Conservation (phyloP, 30 jellyfish, hydroid and myxozoan genomes). For the Hydractinia echinata region DNA sequence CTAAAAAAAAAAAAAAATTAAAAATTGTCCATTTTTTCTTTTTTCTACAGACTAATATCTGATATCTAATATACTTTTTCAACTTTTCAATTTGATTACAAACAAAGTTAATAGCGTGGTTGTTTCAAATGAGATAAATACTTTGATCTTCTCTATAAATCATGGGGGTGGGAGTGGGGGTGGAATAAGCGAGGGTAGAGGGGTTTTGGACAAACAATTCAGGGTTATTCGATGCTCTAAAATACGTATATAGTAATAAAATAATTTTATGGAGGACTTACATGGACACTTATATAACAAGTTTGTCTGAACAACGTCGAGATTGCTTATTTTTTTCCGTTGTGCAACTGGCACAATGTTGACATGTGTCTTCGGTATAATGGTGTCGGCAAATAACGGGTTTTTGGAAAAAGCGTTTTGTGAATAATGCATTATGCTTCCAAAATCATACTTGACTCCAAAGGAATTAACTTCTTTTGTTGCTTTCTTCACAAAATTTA, state of each 20-base stretch:
- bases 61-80: no score
- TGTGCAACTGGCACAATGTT: slow-evolving; percentile 9
- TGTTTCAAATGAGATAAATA: no score
- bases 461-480: slow-evolving; percentile 17
- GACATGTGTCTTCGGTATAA: neutral
- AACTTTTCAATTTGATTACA: no score
- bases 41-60: no score
- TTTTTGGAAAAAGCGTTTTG: slow-evolving; percentile 21
- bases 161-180: neutral
- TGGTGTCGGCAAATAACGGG: neutral
- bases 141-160: neutral
- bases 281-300: slow-evolving; percentile 20
- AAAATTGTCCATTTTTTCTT: no score
- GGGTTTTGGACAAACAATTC: no score
- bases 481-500: neutral
- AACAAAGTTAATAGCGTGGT: no score
- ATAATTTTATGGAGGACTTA: neutral
- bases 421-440: slow-evolving; percentile 14
- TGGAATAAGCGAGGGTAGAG: neutral
- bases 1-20: neutral
- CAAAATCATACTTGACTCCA: slow-evolving; percentile 7
- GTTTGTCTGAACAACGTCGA: slow-evolving; percentile 19
- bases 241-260: no score
- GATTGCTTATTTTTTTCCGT: slow-evolving; percentile 5
- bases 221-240: no score